Evolutionary conservation across 1,140 invertebrate species (phyloP), one percentile per base, ranked within the genome.

Genomic region (Megalopta genalis): DNA sequence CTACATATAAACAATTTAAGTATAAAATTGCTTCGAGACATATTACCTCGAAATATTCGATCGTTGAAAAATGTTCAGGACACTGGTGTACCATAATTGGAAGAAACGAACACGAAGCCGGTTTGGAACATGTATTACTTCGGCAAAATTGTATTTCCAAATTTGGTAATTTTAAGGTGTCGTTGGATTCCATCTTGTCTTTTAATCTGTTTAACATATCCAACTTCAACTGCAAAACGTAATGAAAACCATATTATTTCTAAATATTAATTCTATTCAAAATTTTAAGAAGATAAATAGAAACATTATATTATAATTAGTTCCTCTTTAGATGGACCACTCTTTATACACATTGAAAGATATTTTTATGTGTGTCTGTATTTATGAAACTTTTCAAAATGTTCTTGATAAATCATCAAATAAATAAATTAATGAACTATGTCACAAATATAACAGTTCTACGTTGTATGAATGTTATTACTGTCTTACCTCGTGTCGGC

Each of bases 31-130:
- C 32, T 32, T 32, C 32, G 4, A 32, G 32, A 32, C 32, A 32
- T 32, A 32, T 91, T 90, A 96, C 95, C 93, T 97, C 95, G 92
- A 97, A 98, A 90, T 97, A 97, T 80, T 95, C 94, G 12, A 97
- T 94, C 16, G 96, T 97, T 5, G 95, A 96, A 90, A 97, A 97
- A 86, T 96, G 94, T 18, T 95, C 94, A 1, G 96, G 96, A 92
- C 96, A 97, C 67, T 96, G 94, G 91, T 96, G 95, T 75, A 97
- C 92, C 80, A 96, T 93, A 68, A 97, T 94, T 10, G 97, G 97
- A 54, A 97, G 90, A 65, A 95, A 93, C 62, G 91, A 93, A 21
- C 94, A 90, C 18, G 94, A 94, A 25, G 95, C 93, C 10, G 84
- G 60, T 18, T 37, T n/a, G 18, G n/a, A 52, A 27, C 60, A 81